These are phyloP conservation scores for Plecturocebus donacophilus DNA, from an alignment of 2,113 vertebrate genomes.

Conservation along the genomic window DNA sequence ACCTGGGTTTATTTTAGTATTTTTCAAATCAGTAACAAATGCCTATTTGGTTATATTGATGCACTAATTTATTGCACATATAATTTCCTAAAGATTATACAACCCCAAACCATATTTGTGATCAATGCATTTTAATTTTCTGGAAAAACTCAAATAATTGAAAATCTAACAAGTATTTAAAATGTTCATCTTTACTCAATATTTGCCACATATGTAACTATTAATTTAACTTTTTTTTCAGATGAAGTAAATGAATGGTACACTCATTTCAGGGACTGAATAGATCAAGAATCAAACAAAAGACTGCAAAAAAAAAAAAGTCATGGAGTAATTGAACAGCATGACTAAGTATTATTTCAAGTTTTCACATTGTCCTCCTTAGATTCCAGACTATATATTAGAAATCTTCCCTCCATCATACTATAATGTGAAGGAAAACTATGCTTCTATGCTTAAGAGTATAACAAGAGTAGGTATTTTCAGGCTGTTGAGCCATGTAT, in stretches of 20 bases:
- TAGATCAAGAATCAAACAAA: background rate
- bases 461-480: conserved; percentile 28
- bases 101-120: background rate
- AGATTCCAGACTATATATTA: background rate
- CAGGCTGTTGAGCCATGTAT: conserved; percentile 42
- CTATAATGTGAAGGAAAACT: conserved; percentile 12
- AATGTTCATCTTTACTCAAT: conserved; percentile 27
- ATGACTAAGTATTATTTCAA: background rate
- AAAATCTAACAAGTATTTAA: background rate
- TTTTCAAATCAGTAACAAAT: background rate
- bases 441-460: background rate
- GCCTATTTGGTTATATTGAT: background rate
- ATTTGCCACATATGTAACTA: background rate
- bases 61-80: background rate
- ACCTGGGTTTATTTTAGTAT: background rate
- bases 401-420: background rate
- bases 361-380: background rate
- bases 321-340: background rate
- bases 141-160: background rate
- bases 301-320: background rate
- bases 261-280: background rate
- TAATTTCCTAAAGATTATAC: background rate
- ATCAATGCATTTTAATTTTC: conserved; percentile 34
- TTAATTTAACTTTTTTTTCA: conserved; percentile 6
- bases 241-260: background rate